Percentiles rank a stretch among this genome's conserved stretches.
These are phyloP conservation scores for Genyomyrus donnyi DNA, from an alignment of 2,113 vertebrate species.

Conservation along the genomic window DNA sequence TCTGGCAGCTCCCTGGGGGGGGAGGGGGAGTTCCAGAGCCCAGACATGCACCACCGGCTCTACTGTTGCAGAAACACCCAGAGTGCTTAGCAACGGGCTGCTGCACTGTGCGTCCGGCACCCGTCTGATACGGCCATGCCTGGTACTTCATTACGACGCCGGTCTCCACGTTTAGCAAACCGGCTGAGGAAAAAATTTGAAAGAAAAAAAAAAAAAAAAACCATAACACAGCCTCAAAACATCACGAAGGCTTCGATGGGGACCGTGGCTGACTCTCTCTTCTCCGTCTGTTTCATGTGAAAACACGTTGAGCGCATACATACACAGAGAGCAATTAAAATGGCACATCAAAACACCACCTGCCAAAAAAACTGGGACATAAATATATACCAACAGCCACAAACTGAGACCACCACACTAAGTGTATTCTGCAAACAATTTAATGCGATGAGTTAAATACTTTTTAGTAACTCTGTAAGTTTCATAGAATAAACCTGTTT, in stretches of 20 bases:
- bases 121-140: background rate
- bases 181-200: background rate
- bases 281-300: background rate
- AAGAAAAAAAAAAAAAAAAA: too few relatives aligned
- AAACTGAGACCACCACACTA: background rate
- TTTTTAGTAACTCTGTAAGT: background rate
- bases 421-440: background rate
- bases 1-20: background rate
- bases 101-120: too few relatives aligned
- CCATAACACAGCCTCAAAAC: background rate
- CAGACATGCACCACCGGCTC: background rate
- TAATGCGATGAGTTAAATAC: background rate
- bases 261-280: background rate
- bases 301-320: background rate
- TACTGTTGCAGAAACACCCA: background rate
- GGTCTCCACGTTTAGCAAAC: background rate
- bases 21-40: background rate
- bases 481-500: background rate
- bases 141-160: background rate
- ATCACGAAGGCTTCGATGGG: background rate
- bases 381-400: background rate
- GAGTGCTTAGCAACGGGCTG: background rate
- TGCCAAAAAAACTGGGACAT: background rate
- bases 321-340: background rate
- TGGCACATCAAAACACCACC: background rate